Base-by-base conservation (phyloP, 2,888 invertebrate genomes). In the Drosophila testacea region DNA sequence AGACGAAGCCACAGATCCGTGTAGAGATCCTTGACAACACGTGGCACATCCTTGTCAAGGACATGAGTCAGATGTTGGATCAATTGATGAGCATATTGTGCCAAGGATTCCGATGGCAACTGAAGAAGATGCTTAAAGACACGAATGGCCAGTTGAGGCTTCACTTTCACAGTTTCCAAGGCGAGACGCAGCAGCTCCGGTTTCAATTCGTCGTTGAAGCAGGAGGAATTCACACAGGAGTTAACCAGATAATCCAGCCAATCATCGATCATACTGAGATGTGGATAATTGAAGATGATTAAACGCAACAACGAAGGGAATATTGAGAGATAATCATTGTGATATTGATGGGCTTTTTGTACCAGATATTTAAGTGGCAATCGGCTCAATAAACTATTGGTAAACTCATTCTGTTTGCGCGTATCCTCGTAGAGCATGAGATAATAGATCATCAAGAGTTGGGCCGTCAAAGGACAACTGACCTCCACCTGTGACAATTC, bases 251-350 rank as follows among this genome's bases (percentile, higher is more conserved):
- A 89, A 28, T 91, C 93, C 83, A 99, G 94, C 98, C 98, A 99
- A 92, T 99, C 98, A 82, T 98, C 98, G 1, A 98, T 98, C 70
- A 98, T 94, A 68, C 98, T 98, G 34, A 99, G 93, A 92, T 99
- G 98, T 0, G 98, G 98, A 92, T 98, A 98, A 92, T 99, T 98
- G 0, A 97, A 97, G 0, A 97, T 97, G 54, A 99, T 93, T 28
- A 99, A 93, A 78, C 96, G 95, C 51, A 99, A 93, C 22, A 99
- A 93, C 0, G 98, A 97, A 59, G 98, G 97, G 90, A 98, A 98
- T 5, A 99, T 93, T 4, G 97, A 96, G 68, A 97, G 97, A 91
- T 97, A 98, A 79, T 96, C 96, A 92, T 96, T 95, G 92, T 98
- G 98, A 91, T 98, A 96, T 88, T 96, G 96, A 92, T 98, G 98